These are phyloP conservation scores for Camelus dromedarius DNA, from an alignment of 2,113 vertebrate species.

Conservation along the genomic window DNA sequence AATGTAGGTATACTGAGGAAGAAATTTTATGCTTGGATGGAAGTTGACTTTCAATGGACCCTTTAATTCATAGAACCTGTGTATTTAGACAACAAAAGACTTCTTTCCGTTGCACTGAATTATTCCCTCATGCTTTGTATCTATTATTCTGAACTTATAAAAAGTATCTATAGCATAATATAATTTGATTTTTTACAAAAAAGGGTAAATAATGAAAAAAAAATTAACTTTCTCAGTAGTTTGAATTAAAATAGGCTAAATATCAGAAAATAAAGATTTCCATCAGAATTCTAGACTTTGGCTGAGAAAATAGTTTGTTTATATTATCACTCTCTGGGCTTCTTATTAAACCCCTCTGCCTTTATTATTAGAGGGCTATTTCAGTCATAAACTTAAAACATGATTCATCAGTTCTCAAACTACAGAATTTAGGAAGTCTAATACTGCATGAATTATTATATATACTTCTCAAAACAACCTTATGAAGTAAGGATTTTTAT, in stretches of 20 bases:
- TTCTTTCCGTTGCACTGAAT: not conserved
- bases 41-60: not conserved
- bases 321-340: not conserved
- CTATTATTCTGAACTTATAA: not conserved
- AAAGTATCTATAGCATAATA: not conserved
- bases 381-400: not conserved
- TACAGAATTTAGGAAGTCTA: not conserved
- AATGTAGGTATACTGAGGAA: not conserved
- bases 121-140: not conserved
- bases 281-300: not conserved
- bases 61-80: not conserved
- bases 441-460: not conserved
- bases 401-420: not conserved
- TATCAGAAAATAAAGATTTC: not conserved
- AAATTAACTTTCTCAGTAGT: not conserved
- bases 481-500: not conserved
- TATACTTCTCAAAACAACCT: not conserved
- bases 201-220: not conserved
- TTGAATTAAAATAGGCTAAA: not conserved
- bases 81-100: not conserved
- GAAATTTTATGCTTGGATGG: not conserved
- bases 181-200: not conserved
- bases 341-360: not conserved
- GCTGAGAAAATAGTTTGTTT: not conserved
- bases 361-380: not conserved